Base-by-base conservation (phyloP, 2,888 invertebrate genomes). In the Torymus auratus region DNA sequence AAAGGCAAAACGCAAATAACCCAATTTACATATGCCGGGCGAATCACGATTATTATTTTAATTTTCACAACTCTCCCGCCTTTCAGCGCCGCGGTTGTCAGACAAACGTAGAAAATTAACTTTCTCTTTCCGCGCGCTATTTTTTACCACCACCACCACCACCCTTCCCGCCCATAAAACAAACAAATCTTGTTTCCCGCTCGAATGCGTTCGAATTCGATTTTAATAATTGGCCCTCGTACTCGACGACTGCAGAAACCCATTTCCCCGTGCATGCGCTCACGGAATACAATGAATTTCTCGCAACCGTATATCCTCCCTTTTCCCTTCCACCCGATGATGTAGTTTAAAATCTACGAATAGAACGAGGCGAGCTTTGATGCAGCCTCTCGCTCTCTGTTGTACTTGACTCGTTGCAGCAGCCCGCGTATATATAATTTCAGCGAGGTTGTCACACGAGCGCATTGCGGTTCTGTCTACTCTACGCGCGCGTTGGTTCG, bases 371-470 rank as follows among this genome's bases (percentile, higher is more conserved):
- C 28, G 7, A 28, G 28, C 28, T 28, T 28, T 28, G 28, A 28
- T 28, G 28, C 28, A 4, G 28, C 7, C 28, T 28, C 28, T 28
- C 7, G 1, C 28, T 28, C 7, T 28, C 28, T 7, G 28, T 28
- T 28, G 28, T 28, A 28, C 28, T 28, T 28, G 28, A 28, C 28
- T 28, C 28, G 28, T 2, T 28, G 28, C 28, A 28, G 28, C 28
- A 28, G 28, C 28, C 7, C 7, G 28, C 7, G 14, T 17, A 5
- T 41, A 15, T 60, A 60, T 56, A 17, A 70, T 70, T 70, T 70
- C 60, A 60, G 50, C 10, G 70, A 60, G 50, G 41, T 70, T 70
- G 60, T 70, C 60, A 60, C 20, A 12, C 58, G 50, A 60, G 50
- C 41, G 28, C 28, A 28, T 28, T 28, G 28, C 28, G 28, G 28